Base-by-base conservation (phyloP, 2,797 vertebrate genomes). In the Coranthus polyacanthus region DNA sequence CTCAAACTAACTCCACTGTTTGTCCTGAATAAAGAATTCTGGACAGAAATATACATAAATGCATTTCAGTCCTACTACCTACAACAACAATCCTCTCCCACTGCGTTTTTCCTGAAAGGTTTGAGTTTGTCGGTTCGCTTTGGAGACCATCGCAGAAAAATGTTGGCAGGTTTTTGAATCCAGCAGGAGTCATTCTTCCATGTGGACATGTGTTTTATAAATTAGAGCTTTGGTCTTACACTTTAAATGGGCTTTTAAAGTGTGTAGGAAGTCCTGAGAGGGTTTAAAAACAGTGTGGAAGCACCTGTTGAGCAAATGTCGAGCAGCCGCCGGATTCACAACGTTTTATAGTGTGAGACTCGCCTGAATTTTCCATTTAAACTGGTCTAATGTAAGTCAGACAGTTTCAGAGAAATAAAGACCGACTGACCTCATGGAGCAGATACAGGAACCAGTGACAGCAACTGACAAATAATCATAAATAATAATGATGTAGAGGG, bases 131-230 rank as follows among this genome's bases (percentile, higher is more conserved):
- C 9, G 12, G 7, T 18, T 34, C 38, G 6, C 5, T 20, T 53
- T 13, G 24, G 4, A 5, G n/a, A 29, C 17, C 8, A 8, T 16
- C 17, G 9, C 17, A 34, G 51, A 10, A 16, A 13, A 24, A 36
- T 2, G 2, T n/a, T 26, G 4, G 12, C 17, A 20, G 32, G 43
- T 6, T 16, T 20, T 18, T 29, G 3, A 36, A 6, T 55, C 72
- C 78, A 83, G 69, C 21, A 83, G 79, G 68, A 39, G 79, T 81
- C 77, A 42, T 57, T 72, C 75, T 78, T 60, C 52, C 13, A 67
- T 65, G 0, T 45, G 22, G 49, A 43, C 60, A 9, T 43, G 53
- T 50, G 63, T 12, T 72, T 43, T 22, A 8, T 45, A 15, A 34
- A 54, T 22, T 13, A 26, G 7, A 44, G 36, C 7, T 53, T 13